phyloP scores from a whole-genome alignment of 2,888 invertebrate species.

The Hydraecia micacea region DNA sequence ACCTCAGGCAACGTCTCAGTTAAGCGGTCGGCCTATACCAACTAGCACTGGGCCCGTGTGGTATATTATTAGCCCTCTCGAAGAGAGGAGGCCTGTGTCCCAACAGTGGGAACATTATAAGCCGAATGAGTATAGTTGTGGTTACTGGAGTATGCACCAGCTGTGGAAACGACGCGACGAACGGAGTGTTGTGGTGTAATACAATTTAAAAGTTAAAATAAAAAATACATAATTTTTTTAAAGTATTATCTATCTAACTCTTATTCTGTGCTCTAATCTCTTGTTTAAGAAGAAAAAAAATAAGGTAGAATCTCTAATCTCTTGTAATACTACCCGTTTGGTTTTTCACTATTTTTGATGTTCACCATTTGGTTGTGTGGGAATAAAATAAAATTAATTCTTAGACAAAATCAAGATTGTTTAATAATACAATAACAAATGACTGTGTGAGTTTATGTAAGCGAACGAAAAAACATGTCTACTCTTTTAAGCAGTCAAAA shows the following conservation, averaged over 20 bases:
- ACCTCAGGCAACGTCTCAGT: too few species aligned
- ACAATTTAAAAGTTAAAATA: neutral
- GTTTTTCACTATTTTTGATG: neutral
- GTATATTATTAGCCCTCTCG: too few species aligned
- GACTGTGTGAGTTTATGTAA: neutral
- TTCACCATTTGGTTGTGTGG: too few species aligned
- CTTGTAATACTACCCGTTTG: neutral
- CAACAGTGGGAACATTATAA: too few species aligned
- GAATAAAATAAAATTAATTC: neutral
- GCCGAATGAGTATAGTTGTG: neutral
- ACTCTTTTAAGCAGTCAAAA: neutral
- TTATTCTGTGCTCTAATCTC: neutral
- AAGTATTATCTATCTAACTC: too few species aligned
- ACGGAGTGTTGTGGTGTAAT: neutral
- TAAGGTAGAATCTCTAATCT: neutral
- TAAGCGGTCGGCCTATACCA: too few species aligned
- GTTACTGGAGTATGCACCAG: neutral
- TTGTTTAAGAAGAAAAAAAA: neutral
- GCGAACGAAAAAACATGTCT: neutral
- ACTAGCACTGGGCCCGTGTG: too few species aligned
- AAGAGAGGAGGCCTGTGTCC: too few species aligned
- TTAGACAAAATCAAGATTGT: neutral
- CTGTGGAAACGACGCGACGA: neutral
- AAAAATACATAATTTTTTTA: too few species aligned
- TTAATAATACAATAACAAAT: constrained; percentile 11